Conservation (phyloP, 2,113 vertebrate species). For the Callaeas wilsoni region DNA sequence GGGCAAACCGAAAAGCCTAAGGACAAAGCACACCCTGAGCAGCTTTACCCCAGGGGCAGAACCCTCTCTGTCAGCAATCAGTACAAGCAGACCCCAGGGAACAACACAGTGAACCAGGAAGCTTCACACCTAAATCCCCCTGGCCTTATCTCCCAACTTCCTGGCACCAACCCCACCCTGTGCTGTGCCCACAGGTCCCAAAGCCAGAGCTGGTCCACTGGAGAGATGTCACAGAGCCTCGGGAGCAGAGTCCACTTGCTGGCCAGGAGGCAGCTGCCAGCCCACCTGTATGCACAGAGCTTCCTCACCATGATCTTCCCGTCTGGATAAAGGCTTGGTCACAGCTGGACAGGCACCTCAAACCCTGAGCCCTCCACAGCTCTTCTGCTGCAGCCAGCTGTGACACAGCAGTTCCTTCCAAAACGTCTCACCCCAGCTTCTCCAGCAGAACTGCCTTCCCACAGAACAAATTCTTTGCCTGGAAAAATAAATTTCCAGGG, state of each 20-base stretch:
- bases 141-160: not conserved
- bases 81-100: not conserved
- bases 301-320: accelerated
- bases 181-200: not conserved
- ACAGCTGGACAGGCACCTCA: not conserved
- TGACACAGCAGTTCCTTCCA: not conserved
- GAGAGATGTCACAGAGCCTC: not conserved
- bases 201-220: not conserved
- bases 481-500: not conserved
- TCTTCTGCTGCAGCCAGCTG: not conserved
- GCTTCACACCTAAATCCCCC: not conserved
- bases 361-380: not conserved
- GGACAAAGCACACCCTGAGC: not conserved
- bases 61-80: not conserved
- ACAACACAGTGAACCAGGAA: not conserved
- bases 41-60: not conserved
- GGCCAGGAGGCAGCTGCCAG: not conserved
- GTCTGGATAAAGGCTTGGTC: not conserved
- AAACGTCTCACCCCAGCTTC: not conserved
- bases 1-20: not conserved
- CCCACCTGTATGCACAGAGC: not conserved
- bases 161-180: not conserved
- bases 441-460: not conserved
- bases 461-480: not conserved
- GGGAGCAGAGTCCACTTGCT: not conserved